A percentile compares a stretch with the other conserved stretches of the same genome.
Conservation (phyloP, 2,113 vertebrate species). For the Sphaerodactylus townsendi region DNA sequence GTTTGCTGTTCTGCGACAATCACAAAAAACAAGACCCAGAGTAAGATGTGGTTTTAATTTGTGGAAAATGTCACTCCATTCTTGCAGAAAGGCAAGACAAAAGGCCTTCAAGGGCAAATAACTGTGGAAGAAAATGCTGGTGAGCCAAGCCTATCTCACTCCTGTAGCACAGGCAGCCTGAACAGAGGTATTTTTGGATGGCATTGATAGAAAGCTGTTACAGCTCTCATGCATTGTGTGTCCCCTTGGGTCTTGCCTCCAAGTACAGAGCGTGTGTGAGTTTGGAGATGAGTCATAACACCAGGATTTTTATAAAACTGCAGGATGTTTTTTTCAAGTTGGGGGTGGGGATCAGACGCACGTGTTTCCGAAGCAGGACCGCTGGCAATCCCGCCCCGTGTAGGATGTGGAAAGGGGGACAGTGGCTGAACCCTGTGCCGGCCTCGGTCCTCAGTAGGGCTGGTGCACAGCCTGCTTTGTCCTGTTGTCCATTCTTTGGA, state of each 20-base stretch:
- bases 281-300: no score
- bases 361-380: background rate
- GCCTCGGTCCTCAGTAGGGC: background rate
- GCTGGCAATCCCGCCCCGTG: no score
- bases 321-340: background rate
- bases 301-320: background rate
- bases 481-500: background rate
- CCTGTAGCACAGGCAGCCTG: background rate
- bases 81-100: background rate
- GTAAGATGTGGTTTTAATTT: constrained; percentile 73
- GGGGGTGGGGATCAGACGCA: background rate
- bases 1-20: constrained; percentile 97
- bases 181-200: background rate
- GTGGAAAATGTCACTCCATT: background rate
- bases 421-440: background rate
- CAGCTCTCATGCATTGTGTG: background rate
- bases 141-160: background rate
- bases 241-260: background rate
- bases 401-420: background rate
- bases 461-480: background rate
- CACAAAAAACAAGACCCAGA: constrained; percentile 98
- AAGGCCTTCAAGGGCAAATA: background rate
- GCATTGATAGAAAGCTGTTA: background rate
- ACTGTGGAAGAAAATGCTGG: background rate
- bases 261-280: background rate